Conservation (phyloP, 1,140 invertebrate genomes). For the Chironomus tepperi region DNA sequence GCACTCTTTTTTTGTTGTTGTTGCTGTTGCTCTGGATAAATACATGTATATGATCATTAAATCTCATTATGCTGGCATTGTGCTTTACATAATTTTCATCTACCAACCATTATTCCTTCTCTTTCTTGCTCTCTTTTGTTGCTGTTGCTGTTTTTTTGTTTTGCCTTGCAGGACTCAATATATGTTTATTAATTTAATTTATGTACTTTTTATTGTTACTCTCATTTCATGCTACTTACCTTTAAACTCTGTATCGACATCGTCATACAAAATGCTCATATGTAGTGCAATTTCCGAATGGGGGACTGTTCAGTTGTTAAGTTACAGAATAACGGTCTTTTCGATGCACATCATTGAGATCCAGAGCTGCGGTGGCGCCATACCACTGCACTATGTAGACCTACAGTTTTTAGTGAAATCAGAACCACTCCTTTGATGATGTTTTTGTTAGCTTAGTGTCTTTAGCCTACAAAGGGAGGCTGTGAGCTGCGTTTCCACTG, state of each 20-base stretch:
- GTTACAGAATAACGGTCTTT: no score
- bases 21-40: not conserved
- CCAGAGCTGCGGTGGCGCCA: no score
- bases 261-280: no score
- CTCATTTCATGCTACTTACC: not conserved
- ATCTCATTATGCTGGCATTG: conserved; percentile 12
- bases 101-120: not conserved
- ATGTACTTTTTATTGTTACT: not conserved
- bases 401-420: no score
- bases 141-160: not conserved
- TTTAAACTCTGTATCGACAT: not conserved
- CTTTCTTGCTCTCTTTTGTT: not conserved
- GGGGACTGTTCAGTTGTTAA: no score
- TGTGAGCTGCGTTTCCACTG: no score
- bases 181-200: not conserved
- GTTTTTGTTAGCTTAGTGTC: no score
- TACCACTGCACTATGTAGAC: no score
- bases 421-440: no score
- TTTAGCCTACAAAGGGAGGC: no score
- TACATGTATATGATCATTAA: conserved; percentile 2
- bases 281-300: no score
- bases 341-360: no score
- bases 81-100: conserved; percentile 2
- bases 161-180: not conserved
- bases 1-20: not conserved